Evolutionary conservation across 2,797 vertebrate genomes (phyloP).

Genomic region (Orientallactaga sibirica): DNA sequence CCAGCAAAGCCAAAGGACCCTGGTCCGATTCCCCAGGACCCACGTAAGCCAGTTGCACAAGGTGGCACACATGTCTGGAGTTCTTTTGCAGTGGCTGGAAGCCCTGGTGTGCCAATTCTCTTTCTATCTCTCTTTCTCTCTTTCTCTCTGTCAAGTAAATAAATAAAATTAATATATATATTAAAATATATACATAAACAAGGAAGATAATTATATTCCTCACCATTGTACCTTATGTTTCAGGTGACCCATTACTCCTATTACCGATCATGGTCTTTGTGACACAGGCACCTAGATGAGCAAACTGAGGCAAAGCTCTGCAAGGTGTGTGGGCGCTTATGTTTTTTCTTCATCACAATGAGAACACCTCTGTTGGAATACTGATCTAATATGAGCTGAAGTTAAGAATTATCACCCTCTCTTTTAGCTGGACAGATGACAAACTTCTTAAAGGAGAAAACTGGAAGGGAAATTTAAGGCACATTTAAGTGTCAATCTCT

Average conservation of each 20-base stretch:
- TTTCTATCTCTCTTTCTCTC: too few relatives aligned
- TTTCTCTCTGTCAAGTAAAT: too few relatives aligned
- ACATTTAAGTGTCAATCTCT: slow-evolving; percentile 83
- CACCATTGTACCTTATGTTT: not conserved
- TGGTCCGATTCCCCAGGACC: too few relatives aligned
- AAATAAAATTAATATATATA: not conserved
- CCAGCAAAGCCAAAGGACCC: too few relatives aligned
- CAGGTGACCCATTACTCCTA: accelerated
- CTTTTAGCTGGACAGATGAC: not conserved
- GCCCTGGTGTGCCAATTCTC: too few relatives aligned
- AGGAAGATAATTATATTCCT: not conserved
- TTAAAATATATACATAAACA: not conserved
- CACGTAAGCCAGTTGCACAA: too few relatives aligned
- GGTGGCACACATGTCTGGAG: too few relatives aligned
- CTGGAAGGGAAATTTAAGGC: slow-evolving; percentile 70
- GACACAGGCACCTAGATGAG: not conserved
- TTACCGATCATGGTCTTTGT: not conserved
- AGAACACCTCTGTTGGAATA: not conserved
- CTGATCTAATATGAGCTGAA: not conserved
- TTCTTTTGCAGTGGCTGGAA: too few relatives aligned
- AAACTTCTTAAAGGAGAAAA: slow-evolving; percentile 45
- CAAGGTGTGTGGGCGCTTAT: not conserved
- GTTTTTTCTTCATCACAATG: not conserved
- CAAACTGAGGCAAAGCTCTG: not conserved
- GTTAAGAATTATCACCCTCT: not conserved